phyloP scores from a whole-genome alignment of 2,797 vertebrate species.

The Holocentrus rufus region DNA sequence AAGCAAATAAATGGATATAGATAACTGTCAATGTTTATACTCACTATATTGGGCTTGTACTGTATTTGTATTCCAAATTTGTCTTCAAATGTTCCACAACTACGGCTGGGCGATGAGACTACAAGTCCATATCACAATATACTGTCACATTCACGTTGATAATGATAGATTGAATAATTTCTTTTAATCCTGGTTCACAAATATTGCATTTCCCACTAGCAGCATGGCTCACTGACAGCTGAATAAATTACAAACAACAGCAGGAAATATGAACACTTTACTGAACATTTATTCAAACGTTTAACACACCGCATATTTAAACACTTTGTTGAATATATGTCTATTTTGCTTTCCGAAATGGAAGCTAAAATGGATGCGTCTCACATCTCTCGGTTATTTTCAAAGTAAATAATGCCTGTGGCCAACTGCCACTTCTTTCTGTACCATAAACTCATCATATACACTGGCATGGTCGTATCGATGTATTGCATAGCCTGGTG shows the following conservation, averaged over 20 bases:
- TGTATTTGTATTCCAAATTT: no score
- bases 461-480: not conserved
- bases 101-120: not conserved
- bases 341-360: not conserved
- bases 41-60: not conserved
- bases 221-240: not conserved
- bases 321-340: not conserved
- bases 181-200: not conserved
- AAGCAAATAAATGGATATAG: constrained; percentile 14
- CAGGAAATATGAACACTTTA: not conserved
- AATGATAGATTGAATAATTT: not conserved
- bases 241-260: not conserved
- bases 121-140: constrained; percentile 9
- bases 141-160: constrained; percentile 6
- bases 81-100: no score
- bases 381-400: not conserved
- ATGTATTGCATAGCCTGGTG: not conserved
- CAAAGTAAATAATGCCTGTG: not conserved
- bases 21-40: not conserved
- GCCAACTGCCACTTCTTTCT: not conserved
- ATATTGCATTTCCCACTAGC: not conserved
- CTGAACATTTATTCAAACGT: not conserved
- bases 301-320: not conserved
- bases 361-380: not conserved
- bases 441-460: not conserved